phyloP scores from a whole-genome alignment of 2,113 vertebrate genomes.

The Edolisoma coerulescens region DNA sequence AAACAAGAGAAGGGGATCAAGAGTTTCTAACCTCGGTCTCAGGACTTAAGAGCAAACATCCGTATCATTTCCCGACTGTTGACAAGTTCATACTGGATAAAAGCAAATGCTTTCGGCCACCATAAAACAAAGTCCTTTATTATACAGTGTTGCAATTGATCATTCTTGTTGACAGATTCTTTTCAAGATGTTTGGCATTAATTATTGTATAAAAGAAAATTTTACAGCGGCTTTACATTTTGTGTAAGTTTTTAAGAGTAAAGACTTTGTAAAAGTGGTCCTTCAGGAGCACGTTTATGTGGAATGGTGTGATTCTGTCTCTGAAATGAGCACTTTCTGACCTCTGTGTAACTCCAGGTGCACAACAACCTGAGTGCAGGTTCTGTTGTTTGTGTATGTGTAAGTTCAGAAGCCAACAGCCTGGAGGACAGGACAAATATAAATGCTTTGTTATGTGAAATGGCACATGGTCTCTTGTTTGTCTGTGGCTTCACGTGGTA shows the following conservation, averaged over 20 bases:
- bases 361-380: not conserved
- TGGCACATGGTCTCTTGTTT: not conserved
- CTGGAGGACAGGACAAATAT: not conserved
- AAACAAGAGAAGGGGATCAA: not conserved
- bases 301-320: not conserved
- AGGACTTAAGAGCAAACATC: not conserved
- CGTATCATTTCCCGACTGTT: not conserved
- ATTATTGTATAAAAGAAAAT: not conserved
- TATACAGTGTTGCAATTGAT: not conserved
- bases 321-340: not conserved
- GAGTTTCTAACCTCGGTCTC: not conserved
- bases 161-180: not conserved
- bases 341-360: not conserved
- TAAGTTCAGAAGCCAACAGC: not conserved
- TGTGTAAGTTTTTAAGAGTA: not conserved
- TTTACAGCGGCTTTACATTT: not conserved
- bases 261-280: not conserved
- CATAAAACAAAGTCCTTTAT: not conserved
- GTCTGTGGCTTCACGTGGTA: not conserved
- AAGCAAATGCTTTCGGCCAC: not conserved
- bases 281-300: not conserved
- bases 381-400: not conserved
- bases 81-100: not conserved
- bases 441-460: not conserved
- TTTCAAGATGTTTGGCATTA: not conserved